These are phyloP conservation scores for Armadillidium nasatum DNA, from an alignment of 1,140 invertebrate species.

Conservation along the genomic window DNA sequence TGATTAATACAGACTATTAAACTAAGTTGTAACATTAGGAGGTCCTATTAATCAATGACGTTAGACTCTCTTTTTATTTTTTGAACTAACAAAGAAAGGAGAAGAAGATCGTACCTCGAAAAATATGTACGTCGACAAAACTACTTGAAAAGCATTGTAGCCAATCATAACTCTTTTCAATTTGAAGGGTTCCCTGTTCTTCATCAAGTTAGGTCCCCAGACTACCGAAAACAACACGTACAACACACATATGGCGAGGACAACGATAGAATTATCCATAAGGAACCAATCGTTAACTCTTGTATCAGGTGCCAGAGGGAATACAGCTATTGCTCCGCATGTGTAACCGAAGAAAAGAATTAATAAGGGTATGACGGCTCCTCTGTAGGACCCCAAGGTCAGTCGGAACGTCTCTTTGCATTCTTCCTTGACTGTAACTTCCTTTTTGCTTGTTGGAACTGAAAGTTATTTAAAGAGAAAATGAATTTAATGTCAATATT, in stretches of 20 bases:
- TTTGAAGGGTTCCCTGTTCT: constrained; percentile 30
- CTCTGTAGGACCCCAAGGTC: constrained; percentile 24
- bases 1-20: no score
- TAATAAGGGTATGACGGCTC: constrained; percentile 13
- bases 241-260: constrained; percentile 20
- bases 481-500: no score
- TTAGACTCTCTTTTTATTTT: no score
- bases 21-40: no score
- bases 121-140: constrained; percentile 32
- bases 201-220: constrained; percentile 33
- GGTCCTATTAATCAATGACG: no score
- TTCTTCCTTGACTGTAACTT: not conserved
- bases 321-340: constrained; percentile 31
- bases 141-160: constrained; percentile 40
- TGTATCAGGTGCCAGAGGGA: constrained; percentile 23
- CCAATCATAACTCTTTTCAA: constrained; percentile 30
- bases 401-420: not conserved
- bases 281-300: constrained; percentile 32
- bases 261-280: constrained; percentile 25
- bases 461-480: no score
- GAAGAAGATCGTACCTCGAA: constrained; percentile 29
- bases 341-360: constrained; percentile 28
- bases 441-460: not conserved
- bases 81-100: no score
- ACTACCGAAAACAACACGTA: constrained; percentile 34